Conservation (phyloP, 1,140 invertebrate genomes). For the Lysiphlebus fabarum region DNA sequence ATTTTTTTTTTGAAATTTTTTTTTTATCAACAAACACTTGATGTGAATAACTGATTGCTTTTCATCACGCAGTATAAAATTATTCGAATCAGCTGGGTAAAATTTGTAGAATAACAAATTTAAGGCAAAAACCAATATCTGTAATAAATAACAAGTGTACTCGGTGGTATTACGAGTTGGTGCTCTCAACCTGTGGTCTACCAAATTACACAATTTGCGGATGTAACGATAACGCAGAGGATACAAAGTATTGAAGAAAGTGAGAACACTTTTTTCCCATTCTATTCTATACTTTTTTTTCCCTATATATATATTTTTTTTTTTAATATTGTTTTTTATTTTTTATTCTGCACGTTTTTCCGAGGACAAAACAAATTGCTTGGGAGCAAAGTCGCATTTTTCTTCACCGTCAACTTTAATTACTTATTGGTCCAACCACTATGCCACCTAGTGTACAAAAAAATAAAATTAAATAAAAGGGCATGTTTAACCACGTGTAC, state of each 20-base stretch:
- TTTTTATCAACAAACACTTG: too few relatives aligned
- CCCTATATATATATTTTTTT: conserved; percentile 2
- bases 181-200: conserved; percentile 15
- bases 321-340: not conserved
- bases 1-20: too few relatives aligned
- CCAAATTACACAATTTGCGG: conserved; percentile 41
- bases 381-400: conserved; percentile 31
- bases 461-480: not conserved
- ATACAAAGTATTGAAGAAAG: conserved; percentile 17
- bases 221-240: conserved; percentile 35
- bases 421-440: conserved; percentile 34
- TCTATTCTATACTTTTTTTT: conserved; percentile 1
- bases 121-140: conserved; percentile 34
- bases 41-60: too few relatives aligned
- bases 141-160: conserved; percentile 35
- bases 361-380: conserved; percentile 32
- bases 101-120: too few relatives aligned
- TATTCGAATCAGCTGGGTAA: too few relatives aligned
- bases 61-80: too few relatives aligned
- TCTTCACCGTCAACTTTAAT: conserved; percentile 31
- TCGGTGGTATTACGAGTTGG: not conserved
- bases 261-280: conserved; percentile 23
- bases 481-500: not conserved
- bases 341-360: conserved; percentile 13
- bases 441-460: conserved; percentile 6